Base-by-base conservation (phyloP, 2,113 vertebrate genomes). In the Dipodomys ordii region DNA sequence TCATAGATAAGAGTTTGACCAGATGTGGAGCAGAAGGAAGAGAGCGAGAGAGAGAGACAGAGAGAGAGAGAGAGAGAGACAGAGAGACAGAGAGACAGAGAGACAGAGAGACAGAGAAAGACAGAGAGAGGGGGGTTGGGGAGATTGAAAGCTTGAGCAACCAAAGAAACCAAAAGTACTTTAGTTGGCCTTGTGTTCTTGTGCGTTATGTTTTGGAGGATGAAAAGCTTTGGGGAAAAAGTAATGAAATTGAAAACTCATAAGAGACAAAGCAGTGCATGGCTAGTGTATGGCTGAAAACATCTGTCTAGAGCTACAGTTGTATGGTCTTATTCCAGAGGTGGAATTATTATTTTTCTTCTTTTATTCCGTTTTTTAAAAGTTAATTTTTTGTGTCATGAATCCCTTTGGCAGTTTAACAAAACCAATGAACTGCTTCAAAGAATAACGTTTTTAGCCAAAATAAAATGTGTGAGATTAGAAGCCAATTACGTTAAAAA, bases 101-200 rank as follows among this genome's bases (percentile, higher is more conserved):
- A 57, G 53, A 49, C 7, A 57, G 53, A 35, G 35, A 35, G 35
- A 35, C 35, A 35, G 15, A 13, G 53, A 57, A 2, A 57, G 53
- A 35, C 35, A 35, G 15, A 18, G 53, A 18, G 53, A 57, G 68
- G 44, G 71, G 53, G 65, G 35, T 20, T 13, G 27, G 9, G 71
- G 27, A 44, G 22, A 23, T 20, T 39, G 62, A n/a, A 18, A 3
- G 72, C 6, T 30, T 39, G 28, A 30, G 25, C 12, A 39, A 28
- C 19, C 62, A 91, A 65, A 78, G 77, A 87, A 92, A 94, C 69
- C 30, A 78, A 73, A 90, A 90, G 93, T 32, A 82, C 44, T 73
- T 90, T 49, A 73, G 28, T 60, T 44, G 15, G 16, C 73, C 71
- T 67, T 76, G 8, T 68, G n/a, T 27, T 49, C 8, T 10, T 82